Base-by-base conservation (phyloP, 1,140 invertebrate species). In the Mizuhopecten yessoensis region DNA sequence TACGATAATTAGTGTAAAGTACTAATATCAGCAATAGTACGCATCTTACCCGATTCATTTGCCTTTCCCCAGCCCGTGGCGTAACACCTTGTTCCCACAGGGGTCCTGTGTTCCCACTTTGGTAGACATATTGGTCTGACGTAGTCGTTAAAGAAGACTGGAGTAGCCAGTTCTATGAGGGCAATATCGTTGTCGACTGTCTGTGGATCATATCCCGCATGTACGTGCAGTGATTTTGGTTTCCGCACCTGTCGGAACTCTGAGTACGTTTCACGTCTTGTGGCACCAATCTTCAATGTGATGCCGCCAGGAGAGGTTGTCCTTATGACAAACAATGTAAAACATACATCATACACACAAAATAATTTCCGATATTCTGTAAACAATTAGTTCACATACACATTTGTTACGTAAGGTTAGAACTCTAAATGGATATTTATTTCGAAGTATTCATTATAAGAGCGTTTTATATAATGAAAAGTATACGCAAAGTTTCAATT, bases 131-230 rank as follows among this genome's bases (percentile, higher is more conserved):
- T 98, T 33, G 98, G 95, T 92, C 98, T 98, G 34, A 98, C 98
- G 87, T 98, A 98, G 96, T 99, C 98, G 92, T 98, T 98, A 2
- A 99, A 97, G 96, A 99, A 98, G 0, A 98, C 98, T 0, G 99
- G 98, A 0, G 98, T 98, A 93, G 98, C 98, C 10, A 99, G 97
- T 95, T 99, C 99, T 34, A 99, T 96, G 87, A 99, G 96, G 1
- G 98, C 98, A 29, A 99, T 97, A 95, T 99, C 99, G 95, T 99
- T 98, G 95, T 99, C 98, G n/a, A 99, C 98, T 0, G 98, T 99
- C 23, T 45, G 49, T 15, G 88, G 34, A 45, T 90, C 90, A 90
- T 92, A 95, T 9, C 90, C 89, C 5, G 91, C 91, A 88, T 95
- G 92, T 17, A 91, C 57, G 87, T 93, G 90, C 11, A 94, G 57